Percentiles rank a stretch among this genome's conserved stretches.
phyloP scores from a whole-genome alignment of 2,113 vertebrate genomes.

The Rhinolophus sinicus region DNA sequence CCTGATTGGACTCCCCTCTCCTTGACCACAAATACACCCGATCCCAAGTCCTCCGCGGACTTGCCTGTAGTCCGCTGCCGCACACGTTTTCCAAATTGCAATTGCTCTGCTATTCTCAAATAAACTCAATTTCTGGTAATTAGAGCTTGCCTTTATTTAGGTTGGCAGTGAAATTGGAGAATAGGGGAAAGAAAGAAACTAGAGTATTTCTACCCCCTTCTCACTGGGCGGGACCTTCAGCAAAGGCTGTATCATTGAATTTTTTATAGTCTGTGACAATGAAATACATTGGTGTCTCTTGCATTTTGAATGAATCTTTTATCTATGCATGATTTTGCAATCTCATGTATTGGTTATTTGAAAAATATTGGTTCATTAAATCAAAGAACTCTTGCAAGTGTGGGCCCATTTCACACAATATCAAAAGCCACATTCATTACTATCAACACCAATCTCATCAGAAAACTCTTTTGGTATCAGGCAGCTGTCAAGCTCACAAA shows the following conservation, averaged over 20 bases:
- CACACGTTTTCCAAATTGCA: rapidly evolving
- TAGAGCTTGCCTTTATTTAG: not conserved
- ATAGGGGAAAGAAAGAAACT: not conserved
- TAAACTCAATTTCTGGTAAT: not conserved
- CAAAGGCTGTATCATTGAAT: not conserved
- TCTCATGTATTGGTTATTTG: not conserved
- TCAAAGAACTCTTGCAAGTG: not conserved
- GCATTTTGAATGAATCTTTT: not conserved
- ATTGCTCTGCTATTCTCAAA: not conserved
- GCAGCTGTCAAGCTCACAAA: not conserved
- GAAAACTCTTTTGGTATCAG: not conserved
- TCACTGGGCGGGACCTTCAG: not conserved
- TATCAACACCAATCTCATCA: not conserved
- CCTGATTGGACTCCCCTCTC: rapidly evolving
- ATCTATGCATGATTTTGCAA: not conserved
- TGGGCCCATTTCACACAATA: not conserved
- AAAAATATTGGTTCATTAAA: not conserved
- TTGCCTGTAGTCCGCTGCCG: rapidly evolving
- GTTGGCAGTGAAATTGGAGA: not conserved
- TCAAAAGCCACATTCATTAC: not conserved
- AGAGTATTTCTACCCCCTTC: not conserved
- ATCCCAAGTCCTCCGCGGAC: rapidly evolving
- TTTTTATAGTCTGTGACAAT: not conserved
- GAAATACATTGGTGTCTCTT: not conserved
- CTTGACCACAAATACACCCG: not conserved